These are phyloP conservation scores for Mirza zaza DNA, from an alignment of 2,113 vertebrate species.

Conservation along the genomic window DNA sequence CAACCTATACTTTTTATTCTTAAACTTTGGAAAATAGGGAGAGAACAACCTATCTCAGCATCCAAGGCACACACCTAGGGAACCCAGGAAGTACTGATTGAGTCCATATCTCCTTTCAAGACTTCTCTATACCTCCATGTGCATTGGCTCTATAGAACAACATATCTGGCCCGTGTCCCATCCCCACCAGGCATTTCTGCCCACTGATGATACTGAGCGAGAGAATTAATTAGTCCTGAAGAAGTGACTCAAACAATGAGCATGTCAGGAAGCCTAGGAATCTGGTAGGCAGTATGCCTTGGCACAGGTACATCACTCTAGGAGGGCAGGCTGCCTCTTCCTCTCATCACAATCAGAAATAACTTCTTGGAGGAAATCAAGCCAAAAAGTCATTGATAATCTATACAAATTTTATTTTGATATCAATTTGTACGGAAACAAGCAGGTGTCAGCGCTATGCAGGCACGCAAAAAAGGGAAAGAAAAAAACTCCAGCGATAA, in stretches of 20 bases:
- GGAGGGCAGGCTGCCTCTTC: background rate
- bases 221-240: constrained; percentile 24
- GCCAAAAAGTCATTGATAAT: constrained; percentile 69
- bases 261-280: background rate
- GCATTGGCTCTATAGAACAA: background rate
- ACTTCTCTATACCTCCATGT: background rate
- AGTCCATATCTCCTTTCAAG: background rate
- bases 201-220: background rate
- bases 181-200: background rate
- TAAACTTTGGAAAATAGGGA: background rate
- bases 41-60: background rate
- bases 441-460: constrained; percentile 69
- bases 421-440: constrained; percentile 77
- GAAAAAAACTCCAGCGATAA: constrained; percentile 55
- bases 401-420: constrained; percentile 81
- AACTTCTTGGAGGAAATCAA: constrained; percentile 59
- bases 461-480: constrained; percentile 61
- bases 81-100: background rate
- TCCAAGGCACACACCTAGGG: background rate
- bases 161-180: background rate
- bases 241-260: constrained; percentile 17
- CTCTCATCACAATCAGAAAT: constrained; percentile 5
- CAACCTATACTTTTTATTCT: background rate
- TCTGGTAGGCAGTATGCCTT: background rate
- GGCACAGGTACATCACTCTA: background rate